phyloP scores from a whole-genome alignment of 2,113 vertebrate genomes.

The Lontra canadensis region DNA sequence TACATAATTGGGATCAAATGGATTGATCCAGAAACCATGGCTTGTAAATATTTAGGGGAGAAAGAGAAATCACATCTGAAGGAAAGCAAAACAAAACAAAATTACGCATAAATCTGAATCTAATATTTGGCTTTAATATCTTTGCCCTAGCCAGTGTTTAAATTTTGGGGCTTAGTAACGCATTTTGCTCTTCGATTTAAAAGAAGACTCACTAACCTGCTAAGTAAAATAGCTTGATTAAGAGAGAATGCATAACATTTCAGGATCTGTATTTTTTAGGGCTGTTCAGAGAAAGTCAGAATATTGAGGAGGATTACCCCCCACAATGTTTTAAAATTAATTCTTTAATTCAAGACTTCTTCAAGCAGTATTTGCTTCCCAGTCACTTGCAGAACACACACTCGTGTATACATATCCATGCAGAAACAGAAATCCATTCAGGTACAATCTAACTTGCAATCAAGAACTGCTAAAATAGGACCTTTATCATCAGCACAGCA shows the following conservation, averaged over 20 bases:
- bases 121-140: slow-evolving; percentile 6
- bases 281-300: slow-evolving; percentile 69
- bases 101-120: background rate
- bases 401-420: slow-evolving; percentile 65
- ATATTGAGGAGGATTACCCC: slow-evolving; percentile 39
- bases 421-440: slow-evolving; percentile 83
- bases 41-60: slow-evolving; percentile 28
- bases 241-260: slow-evolving; percentile 41
- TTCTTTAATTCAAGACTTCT: slow-evolving; percentile 78
- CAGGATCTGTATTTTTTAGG: slow-evolving; percentile 57
- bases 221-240: slow-evolving; percentile 55
- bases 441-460: slow-evolving; percentile 84
- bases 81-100: slow-evolving; percentile 39
- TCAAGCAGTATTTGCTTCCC: slow-evolving; percentile 75
- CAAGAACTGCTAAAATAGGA: slow-evolving; percentile 83
- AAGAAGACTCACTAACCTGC: slow-evolving; percentile 32
- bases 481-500: slow-evolving; percentile 86
- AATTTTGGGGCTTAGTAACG: slow-evolving; percentile 24
- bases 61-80: background rate
- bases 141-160: slow-evolving; percentile 16
- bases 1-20: background rate
- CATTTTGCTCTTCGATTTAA: slow-evolving; percentile 18
- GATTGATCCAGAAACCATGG: background rate
- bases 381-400: slow-evolving; percentile 48
- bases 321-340: slow-evolving; percentile 74